Base-by-base conservation (phyloP, 2,888 invertebrate species). In the Metellina segmentata region DNA sequence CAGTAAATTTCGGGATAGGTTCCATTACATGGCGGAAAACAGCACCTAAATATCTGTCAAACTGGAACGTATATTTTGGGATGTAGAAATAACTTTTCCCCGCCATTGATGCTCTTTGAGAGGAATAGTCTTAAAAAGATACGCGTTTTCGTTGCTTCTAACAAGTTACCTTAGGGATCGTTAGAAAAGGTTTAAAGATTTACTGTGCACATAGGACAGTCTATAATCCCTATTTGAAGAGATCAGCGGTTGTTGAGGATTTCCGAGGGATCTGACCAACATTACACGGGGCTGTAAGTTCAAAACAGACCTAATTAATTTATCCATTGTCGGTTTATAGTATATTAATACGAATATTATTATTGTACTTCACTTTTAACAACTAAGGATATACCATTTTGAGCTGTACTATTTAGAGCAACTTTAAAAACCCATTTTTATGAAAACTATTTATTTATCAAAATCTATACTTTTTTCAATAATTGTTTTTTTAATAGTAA, bases 101-200 rank as follows among this genome's bases (percentile, higher is more conserved):
- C 9, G 61, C 61, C 61, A 61, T 61, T 61, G 8, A 61, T 61
- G 61, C 61, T 16, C 61, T 61, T 61, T 16, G 61, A 61, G 13
- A 61, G 61, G 16, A 61, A 8, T 16, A 16, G 61, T 61, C 61
- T 61, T 61, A 53, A 13, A 61, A 61, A 53, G 61, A 74, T 49
- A 9, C 69, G n/a, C n/a, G 69, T 53, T 69, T 77, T 86, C 51
- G 70, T 51, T 77, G 51, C 72, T 49, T 90, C 78, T 90, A 85
- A 90, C 83, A 90, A 90, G 90, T 90, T 52, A 52, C 71, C 53
- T 61, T 74, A 85, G 72, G 83, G 61, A 77, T 90, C 90, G 90
- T 90, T 90, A 90, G 85, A 34, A 74, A 79, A 79, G 90, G 79
- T 90, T 90, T 90, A 85, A 85, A 78, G 90, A 90, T 90, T 90